Conservation (phyloP, 2,888 invertebrate species). For the Drosophila eohydei region DNA sequence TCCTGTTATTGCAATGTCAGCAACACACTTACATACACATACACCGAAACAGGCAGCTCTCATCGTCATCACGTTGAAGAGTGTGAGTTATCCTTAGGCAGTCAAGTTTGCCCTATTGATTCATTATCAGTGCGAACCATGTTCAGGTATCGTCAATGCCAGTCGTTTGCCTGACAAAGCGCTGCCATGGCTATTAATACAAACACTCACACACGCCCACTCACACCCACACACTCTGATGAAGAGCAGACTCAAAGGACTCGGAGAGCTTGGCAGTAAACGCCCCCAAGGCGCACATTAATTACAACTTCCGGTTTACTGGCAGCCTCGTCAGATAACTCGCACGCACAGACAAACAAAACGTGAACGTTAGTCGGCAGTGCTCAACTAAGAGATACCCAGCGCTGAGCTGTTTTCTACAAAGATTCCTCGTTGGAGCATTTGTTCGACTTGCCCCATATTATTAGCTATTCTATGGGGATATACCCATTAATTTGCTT, state of each 20-base stretch:
- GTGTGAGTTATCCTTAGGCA: conserved; percentile 27
- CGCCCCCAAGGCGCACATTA: conserved; percentile 76
- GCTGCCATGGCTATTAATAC: conserved; percentile 48
- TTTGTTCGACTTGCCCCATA: too few relatives aligned
- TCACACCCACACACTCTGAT: conserved; percentile 4
- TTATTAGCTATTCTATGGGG: too few relatives aligned
- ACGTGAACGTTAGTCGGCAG: not conserved
- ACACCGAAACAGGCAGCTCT: not conserved
- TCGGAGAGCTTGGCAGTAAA: conserved; percentile 57
- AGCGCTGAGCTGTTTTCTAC: not conserved
- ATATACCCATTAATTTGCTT: too few relatives aligned
- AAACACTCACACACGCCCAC: conserved; percentile 7
- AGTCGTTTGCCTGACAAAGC: conserved; percentile 44
- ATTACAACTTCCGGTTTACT: conserved; percentile 75
- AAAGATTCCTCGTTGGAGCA: too few relatives aligned
- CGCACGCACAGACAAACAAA: conserved; percentile 8
- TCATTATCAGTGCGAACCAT: conserved; percentile 44
- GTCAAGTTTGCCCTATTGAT: conserved; percentile 46
- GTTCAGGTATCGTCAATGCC: conserved; percentile 39
- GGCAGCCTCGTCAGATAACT: conserved; percentile 44
- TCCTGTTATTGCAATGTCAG: conserved; percentile 8
- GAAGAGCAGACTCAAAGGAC: conserved; percentile 31
- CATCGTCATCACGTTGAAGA: conserved; percentile 1
- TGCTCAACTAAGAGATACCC: not conserved
- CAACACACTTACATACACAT: not conserved